Base-by-base conservation (phyloP, 2,113 vertebrate species). In the Sciurus niger region DNA sequence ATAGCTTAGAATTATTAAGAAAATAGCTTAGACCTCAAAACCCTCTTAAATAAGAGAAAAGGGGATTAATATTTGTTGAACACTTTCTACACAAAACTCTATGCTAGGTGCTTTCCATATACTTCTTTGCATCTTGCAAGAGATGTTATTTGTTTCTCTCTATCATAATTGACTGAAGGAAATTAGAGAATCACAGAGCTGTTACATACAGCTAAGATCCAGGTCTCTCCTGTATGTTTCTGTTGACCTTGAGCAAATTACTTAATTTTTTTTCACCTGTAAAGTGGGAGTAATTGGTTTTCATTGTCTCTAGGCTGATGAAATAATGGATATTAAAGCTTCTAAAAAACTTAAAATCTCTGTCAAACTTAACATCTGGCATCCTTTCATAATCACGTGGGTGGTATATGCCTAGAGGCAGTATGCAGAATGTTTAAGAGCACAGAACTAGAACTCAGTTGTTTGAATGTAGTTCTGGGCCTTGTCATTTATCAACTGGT, bases 161-260 rank as follows among this genome's bases (percentile, higher is more conserved):
- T 73, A 60, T 74, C 48, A 60, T 32, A 63, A 0, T 37, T 90
- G 46, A 34, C 4, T 43, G 18, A 90, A 72, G 77, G 37, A 92
- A 48, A 67, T 43, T 79, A 20, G 14, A 40, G 70, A 53, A 65
- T 73, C 67, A 77, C 40, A 86, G 14, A 86, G 10, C 40, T 86
- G 51, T 14, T 28, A 79, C 84, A 76, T 70, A 63, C 37, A 4
- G 0, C 32, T 43, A 53, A 55, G 11, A 34, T 46, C 30, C 37
- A 73, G 37, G 10, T 80, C 51, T 96, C 24, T 76, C 32, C n/a
- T 28, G 37, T 37, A 1, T n/a, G n/a, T 92, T 87, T 76, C 85
- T 94, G 0, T 74, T 94, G 80, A 53, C 77, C 94, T 93, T 95
- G 84, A 94, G 63, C 14, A 95, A 80, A 63, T 96, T 43, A 37